phyloP scores from a whole-genome alignment of 2,888 invertebrate genomes.

The Thyatira batis region DNA sequence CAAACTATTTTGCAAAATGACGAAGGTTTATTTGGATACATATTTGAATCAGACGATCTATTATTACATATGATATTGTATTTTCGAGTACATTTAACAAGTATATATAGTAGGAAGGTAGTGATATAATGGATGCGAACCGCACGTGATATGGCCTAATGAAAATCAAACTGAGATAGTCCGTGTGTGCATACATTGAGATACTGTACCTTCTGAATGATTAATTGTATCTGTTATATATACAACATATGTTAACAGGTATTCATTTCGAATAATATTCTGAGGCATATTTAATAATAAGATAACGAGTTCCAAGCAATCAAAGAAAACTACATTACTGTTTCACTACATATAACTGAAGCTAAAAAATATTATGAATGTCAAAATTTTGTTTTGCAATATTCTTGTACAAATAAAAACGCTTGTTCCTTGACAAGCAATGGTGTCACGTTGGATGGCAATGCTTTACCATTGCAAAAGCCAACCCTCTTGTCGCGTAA shows the following conservation, averaged over 20 bases:
- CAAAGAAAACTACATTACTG: no score
- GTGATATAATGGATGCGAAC: conserved; percentile 22
- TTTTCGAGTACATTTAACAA: not conserved
- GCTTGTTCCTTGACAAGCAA: no score
- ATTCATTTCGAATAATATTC: no score
- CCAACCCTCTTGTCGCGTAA: no score
- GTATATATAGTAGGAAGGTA: not conserved
- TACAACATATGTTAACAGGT: not conserved
- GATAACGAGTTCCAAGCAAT: no score
- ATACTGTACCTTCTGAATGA: conserved; percentile 23
- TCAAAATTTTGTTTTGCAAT: no score
- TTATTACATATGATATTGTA: not conserved
- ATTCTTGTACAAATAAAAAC: no score
- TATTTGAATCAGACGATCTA: no score
- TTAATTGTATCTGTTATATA: conserved; percentile 22
- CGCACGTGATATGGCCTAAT: conserved; percentile 16
- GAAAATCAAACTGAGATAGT: conserved; percentile 38
- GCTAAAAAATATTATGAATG: not conserved
- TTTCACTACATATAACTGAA: no score
- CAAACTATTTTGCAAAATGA: conserved; percentile 3
- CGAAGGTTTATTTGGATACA: not conserved
- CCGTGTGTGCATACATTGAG: conserved; percentile 37
- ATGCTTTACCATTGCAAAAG: no score
- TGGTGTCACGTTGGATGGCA: no score
- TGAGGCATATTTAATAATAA: no score